These are phyloP conservation scores for Odocoileus hemionus DNA, from an alignment of 2,113 vertebrate genomes.

Conservation along the genomic window DNA sequence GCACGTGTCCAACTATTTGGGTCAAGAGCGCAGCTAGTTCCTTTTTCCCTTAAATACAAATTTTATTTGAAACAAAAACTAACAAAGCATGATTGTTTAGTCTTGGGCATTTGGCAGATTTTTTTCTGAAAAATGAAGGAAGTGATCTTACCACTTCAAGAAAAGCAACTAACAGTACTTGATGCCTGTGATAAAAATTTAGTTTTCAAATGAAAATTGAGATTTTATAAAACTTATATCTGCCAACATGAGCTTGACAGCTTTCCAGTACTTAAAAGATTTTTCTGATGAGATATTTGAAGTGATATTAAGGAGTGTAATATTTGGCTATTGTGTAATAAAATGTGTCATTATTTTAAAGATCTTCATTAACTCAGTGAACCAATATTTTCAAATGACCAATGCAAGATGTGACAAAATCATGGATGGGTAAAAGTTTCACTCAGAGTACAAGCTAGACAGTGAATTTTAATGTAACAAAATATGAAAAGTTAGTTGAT, in stretches of 20 bases:
- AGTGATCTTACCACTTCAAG: not conserved
- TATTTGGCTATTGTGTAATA: not conserved
- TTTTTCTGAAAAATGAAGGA: conserved; percentile 31
- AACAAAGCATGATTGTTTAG: not conserved
- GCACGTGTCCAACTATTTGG: not conserved
- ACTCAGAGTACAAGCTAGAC: not conserved
- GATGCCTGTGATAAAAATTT: conserved; percentile 10
- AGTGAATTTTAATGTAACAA: not conserved
- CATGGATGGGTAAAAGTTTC: not conserved
- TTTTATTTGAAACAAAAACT: conserved; percentile 30
- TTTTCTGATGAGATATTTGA: not conserved
- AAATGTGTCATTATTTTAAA: conserved; percentile 36
- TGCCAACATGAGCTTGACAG: not conserved
- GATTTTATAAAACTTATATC: not conserved
- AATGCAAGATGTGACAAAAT: not conserved
- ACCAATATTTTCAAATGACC: not conserved
- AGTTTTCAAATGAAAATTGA: conserved; percentile 39
- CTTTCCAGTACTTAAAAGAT: not conserved
- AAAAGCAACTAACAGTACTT: conserved; percentile 20
- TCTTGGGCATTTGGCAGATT: not conserved
- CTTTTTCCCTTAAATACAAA: not conserved
- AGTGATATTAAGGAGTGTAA: not conserved
- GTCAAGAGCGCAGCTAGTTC: not conserved
- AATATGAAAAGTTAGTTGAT: conserved; percentile 42
- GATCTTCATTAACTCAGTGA: conserved; percentile 18